Base-by-base conservation (phyloP, 2,888 invertebrate species). In the Meta bourneti region DNA sequence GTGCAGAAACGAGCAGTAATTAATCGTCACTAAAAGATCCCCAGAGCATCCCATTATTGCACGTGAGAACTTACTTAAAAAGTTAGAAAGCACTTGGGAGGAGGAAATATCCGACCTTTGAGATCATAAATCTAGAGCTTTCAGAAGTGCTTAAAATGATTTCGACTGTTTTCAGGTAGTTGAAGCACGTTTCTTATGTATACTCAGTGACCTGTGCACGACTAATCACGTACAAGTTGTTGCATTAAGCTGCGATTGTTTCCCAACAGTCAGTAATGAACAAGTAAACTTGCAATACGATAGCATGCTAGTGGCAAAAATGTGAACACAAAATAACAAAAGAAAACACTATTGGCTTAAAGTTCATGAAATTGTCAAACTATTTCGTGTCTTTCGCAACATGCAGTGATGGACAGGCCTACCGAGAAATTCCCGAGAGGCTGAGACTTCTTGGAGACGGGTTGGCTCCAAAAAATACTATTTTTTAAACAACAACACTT, bases 51-150 rank as follows among this genome's bases (percentile, higher is more conserved):
- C 83, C 48, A 78, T 78, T 78, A 77, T 69, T 51, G 69, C 48
- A 34, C 83, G 78, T 78, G 83, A 89, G 78, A 83, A 89, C 83
- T 89, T 89, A 89, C 72, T 89, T 82, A 78, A 89, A 89, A 83
- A 72, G 83, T 83, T 83, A 52, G 16, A 89, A 89, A 89, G 83
- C 89, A n/a, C 48, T 83, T 75, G 77, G 82, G 89, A 89, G 77
- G 89, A 89, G 82, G 6, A 70, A 89, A 77, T 71, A 78, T 83
- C 77, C 48, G 87, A 87, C 78, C 83, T 89, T 78, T 83, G 81
- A n/a, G 83, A 54, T 82, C 83, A 89, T 89, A 89, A 89, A 89
- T 89, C 81, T 83, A 48, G 16, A 78, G 70, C 78, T 19, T 71
- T 20, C 34, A 71, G 71, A 71, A 51, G n/a, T 71, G 71, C 70